Percentiles rank a stretch among this genome's conserved stretches.
Conservation (phyloP, 2,113 vertebrate genomes). For the Empidonax traillii region DNA sequence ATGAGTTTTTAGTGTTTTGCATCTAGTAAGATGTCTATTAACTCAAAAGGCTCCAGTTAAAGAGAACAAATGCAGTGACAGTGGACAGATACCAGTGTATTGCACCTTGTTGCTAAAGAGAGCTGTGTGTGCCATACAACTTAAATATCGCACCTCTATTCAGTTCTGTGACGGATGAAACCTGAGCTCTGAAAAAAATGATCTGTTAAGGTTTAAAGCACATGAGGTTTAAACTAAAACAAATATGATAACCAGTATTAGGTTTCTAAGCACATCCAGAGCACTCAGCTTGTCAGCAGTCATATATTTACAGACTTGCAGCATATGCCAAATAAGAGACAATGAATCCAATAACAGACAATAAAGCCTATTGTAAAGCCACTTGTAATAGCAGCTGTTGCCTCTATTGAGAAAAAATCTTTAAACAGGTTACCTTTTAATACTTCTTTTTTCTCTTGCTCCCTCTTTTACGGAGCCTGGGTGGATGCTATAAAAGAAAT, state of each 20-base stretch:
- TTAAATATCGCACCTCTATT: not conserved
- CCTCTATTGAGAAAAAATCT: not conserved
- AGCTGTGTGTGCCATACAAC: not conserved
- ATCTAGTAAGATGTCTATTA: not conserved
- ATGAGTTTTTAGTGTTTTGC: not conserved
- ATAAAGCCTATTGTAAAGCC: not conserved
- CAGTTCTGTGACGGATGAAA: not conserved
- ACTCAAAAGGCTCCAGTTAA: not conserved
- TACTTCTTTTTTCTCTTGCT: constrained; percentile 72
- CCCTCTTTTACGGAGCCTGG: constrained; percentile 18
- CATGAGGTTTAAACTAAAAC: not conserved
- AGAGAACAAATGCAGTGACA: not conserved
- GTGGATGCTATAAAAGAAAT: constrained; percentile 67
- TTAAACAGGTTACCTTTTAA: constrained; percentile 67
- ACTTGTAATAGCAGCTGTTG: not conserved
- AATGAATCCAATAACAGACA: not conserved
- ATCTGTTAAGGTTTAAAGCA: not conserved
- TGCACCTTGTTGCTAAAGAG: not conserved
- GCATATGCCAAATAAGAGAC: not conserved
- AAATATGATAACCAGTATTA: not conserved
- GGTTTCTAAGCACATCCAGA: not conserved
- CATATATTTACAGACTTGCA: not conserved
- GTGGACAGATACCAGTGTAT: not conserved
- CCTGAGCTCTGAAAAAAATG: not conserved
- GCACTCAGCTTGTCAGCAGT: not conserved